These are phyloP conservation scores for Brachypterus glaber DNA, from an alignment of 2,888 invertebrate genomes.

Conservation along the genomic window DNA sequence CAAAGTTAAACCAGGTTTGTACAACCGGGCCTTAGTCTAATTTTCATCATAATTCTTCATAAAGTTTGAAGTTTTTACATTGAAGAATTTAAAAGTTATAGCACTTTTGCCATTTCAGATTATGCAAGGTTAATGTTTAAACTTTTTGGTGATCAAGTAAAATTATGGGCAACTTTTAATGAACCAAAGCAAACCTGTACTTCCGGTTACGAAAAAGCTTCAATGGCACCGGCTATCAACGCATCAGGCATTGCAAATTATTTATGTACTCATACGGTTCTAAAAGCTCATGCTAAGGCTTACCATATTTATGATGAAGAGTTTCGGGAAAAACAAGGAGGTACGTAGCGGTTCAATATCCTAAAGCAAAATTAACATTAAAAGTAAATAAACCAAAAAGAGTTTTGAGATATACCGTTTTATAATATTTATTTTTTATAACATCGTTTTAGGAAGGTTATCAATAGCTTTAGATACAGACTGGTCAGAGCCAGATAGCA, in stretches of 20 bases:
- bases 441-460: no score
- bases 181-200: constrained; percentile 37
- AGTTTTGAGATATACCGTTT: no score
- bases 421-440: no score
- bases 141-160: constrained; percentile 30
- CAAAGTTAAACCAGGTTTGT: no score
- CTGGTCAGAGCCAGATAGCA: constrained; percentile 52
- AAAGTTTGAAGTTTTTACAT: no score
- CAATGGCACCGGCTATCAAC: neutral
- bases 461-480: constrained; percentile 49
- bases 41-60: no score
- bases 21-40: no score
- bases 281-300: constrained; percentile 56
- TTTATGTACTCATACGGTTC: constrained; percentile 51
- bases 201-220: constrained; percentile 18
- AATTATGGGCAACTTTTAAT: constrained; percentile 46
- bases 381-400: no score
- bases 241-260: constrained; percentile 46
- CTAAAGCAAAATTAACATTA: no score
- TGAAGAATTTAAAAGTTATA: no score
- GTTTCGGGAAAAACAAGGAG: constrained; percentile 37
- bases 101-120: no score
- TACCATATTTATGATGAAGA: constrained; percentile 53
- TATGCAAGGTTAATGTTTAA: constrained; percentile 43
- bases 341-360: no score